Evolutionary conservation across 2,888 invertebrate species (phyloP), one percentile per base, ranked within the genome.

Genomic region (Cantharis rufa): DNA sequence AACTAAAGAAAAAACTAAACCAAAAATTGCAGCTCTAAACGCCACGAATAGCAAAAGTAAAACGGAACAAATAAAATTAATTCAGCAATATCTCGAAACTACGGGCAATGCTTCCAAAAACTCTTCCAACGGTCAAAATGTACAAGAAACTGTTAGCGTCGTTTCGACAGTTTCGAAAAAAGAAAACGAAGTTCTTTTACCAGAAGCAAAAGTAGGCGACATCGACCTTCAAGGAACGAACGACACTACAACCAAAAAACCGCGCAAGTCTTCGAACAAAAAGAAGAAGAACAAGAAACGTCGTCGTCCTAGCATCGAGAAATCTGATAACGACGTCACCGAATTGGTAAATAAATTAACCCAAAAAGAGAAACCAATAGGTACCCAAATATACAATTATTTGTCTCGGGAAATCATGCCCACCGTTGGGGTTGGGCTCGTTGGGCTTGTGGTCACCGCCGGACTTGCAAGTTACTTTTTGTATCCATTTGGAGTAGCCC

Each of bases 381-480:
- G 93, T 10, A 93, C 94, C 0, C 93, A 94, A 85, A 91, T 95
- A 24, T 95, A 94, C 84, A 94, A 94, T 83, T 95, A 94, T 83
- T 87, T 95, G 62, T 94, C 94, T 2, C 90, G 94, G 82, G 94
- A 95, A 89, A 93, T 95, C 0, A 94, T 95, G 93, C 94, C 95
- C 0, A 93, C 94, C 28, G 93, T 95, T 16, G 94, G 95, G 0
- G 93, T 94, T 0, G 94, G 95, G 82, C 88, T 95, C 16, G 91
- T 94, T 11, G 94, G 95, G 1, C 86, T 95, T 63, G 92, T 94
- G 78, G 91, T 94, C 77, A 90, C 93, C 62, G 93, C 93, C 2
- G 95, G 95, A 2, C 86, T 95, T 48, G 95, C 95, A 32, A 93
- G 94, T 72, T 94, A 94, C 82, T 93, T 94, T 86, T 88, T 94